Conservation (phyloP, 2,113 vertebrate genomes). For the Podarcis raffonei region DNA sequence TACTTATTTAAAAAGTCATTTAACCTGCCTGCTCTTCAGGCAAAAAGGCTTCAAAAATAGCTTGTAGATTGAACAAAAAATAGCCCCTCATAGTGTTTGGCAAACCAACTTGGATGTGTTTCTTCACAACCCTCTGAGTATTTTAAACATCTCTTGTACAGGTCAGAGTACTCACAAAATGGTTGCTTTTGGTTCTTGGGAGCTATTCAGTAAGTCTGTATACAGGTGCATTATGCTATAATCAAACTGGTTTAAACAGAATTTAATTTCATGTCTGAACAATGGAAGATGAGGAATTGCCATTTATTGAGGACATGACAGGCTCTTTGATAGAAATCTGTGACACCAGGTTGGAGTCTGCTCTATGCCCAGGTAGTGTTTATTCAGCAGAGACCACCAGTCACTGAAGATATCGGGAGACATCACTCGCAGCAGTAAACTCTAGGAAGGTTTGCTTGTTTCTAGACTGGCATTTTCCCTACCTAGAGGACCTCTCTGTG, state of each 20-base stretch:
- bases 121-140: neutral
- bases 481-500: neutral
- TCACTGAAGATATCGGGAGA: neutral
- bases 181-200: neutral
- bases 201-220: neutral
- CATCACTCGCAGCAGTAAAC: neutral
- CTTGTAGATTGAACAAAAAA: too few relatives aligned
- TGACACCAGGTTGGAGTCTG: too few relatives aligned
- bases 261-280: neutral
- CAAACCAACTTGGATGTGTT: neutral
- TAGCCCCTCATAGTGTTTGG: neutral
- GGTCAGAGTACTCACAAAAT: neutral
- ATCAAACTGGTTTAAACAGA: neutral
- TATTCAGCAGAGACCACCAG: neutral
- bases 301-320: neutral
- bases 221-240: neutral
- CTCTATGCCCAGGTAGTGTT: too few relatives aligned
- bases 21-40: too few relatives aligned
- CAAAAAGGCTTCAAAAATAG: too few relatives aligned
- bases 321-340: neutral
- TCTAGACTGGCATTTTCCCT: rapidly evolving
- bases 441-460: too few relatives aligned
- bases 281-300: neutral
- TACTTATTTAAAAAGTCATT: too few relatives aligned
- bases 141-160: neutral